phyloP scores from a whole-genome alignment of 2,113 vertebrate genomes.

The Gnathonemus longibarbis region DNA sequence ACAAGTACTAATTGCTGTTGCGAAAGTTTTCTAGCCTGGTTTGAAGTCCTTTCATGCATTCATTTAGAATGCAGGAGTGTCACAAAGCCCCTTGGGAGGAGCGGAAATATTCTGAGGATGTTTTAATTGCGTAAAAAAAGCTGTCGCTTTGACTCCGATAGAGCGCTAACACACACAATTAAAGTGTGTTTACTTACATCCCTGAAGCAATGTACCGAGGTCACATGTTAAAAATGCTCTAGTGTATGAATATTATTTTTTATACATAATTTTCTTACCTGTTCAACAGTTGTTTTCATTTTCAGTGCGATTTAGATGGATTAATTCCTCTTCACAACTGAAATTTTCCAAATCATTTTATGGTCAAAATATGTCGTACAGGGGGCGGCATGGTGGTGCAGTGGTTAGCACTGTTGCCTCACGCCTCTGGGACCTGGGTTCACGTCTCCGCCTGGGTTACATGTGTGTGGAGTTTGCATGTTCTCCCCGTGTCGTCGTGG shows the following conservation, averaged over 20 bases:
- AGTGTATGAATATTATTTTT: not conserved
- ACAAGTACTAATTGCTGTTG: not conserved
- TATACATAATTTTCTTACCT: not conserved
- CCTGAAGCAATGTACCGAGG: not conserved
- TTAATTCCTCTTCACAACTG: not conserved
- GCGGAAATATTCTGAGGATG: not conserved
- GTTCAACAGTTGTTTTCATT: not conserved
- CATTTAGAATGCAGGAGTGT: not conserved
- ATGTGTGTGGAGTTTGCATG: no score
- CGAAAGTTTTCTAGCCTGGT: not conserved
- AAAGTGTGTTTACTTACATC: not conserved
- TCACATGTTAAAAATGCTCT: not conserved
- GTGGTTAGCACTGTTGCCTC: no score
- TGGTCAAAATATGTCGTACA: not conserved
- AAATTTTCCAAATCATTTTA: not conserved
- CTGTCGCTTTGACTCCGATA: not conserved
- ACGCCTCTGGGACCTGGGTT: no score
- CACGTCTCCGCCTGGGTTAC: no score
- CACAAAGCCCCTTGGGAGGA: not conserved
- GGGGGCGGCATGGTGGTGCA: no score
- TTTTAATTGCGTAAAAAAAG: not conserved
- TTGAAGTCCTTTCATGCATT: not conserved
- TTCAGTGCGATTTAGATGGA: not conserved
- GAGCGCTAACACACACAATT: not conserved
- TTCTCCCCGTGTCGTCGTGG: no score